These are phyloP conservation scores for Hippocampus abdominalis DNA, from an alignment of 2,113 vertebrate genomes.

Conservation along the genomic window DNA sequence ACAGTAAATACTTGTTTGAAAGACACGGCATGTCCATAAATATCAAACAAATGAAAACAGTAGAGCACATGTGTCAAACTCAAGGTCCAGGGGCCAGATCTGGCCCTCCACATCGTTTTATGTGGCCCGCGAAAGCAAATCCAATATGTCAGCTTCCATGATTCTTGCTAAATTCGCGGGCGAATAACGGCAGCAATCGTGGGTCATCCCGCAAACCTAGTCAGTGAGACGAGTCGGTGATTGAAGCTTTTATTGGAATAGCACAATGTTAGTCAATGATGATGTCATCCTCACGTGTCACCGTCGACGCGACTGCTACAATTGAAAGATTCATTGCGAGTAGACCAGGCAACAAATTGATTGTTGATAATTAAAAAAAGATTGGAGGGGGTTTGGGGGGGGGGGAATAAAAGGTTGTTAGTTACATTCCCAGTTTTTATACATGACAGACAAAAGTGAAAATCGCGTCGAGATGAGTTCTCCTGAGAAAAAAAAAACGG, in stretches of 20 bases:
- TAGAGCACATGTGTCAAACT: too few species aligned
- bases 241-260: constrained; percentile 62
- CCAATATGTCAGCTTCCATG: too few species aligned
- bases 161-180: too few species aligned
- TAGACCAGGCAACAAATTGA: not conserved
- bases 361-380: not conserved
- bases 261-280: constrained; percentile 53
- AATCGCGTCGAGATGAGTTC: constrained; percentile 36
- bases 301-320: constrained; percentile 21
- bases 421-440: constrained; percentile 10
- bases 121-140: too few species aligned
- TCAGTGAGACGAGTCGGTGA: not conserved
- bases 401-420: not conserved
- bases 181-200: not conserved
- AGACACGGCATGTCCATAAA: too few species aligned
- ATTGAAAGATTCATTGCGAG: constrained; percentile 16
- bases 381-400: not conserved
- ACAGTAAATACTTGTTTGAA: too few species aligned
- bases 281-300: constrained; percentile 52
- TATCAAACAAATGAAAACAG: too few species aligned
- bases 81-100: too few species aligned
- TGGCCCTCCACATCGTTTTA: too few species aligned
- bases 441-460: constrained; percentile 54
- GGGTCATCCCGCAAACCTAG: not conserved
- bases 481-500: constrained; percentile 20